Percentiles rank a stretch among this genome's conserved stretches.
These are phyloP conservation scores for Lasioglossum calceatum DNA, from an alignment of 2,888 invertebrate species.

Conservation along the genomic window DNA sequence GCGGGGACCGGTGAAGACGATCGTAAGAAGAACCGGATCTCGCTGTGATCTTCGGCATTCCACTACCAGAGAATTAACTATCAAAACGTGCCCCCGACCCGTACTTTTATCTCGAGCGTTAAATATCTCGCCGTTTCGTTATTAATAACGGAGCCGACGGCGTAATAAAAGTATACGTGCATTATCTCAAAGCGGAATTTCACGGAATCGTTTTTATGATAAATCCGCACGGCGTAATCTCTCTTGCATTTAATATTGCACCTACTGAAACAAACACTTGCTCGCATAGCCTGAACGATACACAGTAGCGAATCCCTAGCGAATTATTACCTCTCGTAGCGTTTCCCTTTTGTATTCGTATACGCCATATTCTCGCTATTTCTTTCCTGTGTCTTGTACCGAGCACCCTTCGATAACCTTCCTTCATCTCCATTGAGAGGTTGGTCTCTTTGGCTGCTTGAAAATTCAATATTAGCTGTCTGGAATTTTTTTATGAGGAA, in stretches of 20 bases:
- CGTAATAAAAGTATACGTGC: constrained; percentile 50
- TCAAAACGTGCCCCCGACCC: constrained; percentile 61
- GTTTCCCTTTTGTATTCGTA: background rate
- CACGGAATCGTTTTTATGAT: constrained; percentile 48
- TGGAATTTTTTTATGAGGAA: background rate
- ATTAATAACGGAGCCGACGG: constrained; percentile 59
- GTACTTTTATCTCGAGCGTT: constrained; percentile 58
- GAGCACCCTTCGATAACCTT: background rate
- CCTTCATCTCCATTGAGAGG: background rate
- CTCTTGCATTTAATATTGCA: constrained; percentile 30
- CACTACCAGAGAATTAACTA: constrained; percentile 66
- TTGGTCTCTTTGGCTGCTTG: background rate
- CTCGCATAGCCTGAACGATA: background rate
- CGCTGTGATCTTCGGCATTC: constrained; percentile 54
- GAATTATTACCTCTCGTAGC: constrained; percentile 2
- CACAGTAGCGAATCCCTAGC: constrained; percentile 9
- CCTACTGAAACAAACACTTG: constrained; percentile 21
- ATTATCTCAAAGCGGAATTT: constrained; percentile 53
- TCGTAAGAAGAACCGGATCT: constrained; percentile 39
- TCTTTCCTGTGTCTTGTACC: background rate
- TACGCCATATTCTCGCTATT: background rate
- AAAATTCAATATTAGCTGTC: background rate
- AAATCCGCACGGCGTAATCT: constrained; percentile 44
- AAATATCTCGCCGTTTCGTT: constrained; percentile 63
- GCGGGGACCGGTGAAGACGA: constrained; percentile 29